Conservation (phyloP, 2,113 vertebrate genomes). For the Psammodynastes pulverulentus region DNA sequence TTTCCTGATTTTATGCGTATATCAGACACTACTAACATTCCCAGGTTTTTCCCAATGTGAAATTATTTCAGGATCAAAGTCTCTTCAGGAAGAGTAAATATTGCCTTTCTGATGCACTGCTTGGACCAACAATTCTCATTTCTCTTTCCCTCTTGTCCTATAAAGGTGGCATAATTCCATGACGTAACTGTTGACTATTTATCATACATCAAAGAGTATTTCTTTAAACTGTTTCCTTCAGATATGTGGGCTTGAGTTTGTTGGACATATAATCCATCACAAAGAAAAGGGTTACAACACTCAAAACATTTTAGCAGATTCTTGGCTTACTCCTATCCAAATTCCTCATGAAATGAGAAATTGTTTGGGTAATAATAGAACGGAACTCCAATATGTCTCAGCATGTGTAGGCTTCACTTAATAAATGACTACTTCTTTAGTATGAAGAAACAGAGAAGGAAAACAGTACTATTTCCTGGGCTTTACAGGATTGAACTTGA, state of each 20-base stretch:
- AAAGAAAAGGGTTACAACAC: conserved; percentile 1
- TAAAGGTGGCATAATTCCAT: neutral
- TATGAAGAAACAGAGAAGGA: conserved; percentile 42
- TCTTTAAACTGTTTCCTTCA: neutral
- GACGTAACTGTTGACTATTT: neutral
- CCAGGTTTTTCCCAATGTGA: neutral
- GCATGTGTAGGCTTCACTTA: conserved; percentile 41
- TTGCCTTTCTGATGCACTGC: neutral
- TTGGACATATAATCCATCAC: neutral
- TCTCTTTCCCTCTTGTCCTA: neutral
- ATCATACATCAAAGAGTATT: neutral
- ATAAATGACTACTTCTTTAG: conserved; percentile 25
- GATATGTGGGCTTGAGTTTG: neutral
- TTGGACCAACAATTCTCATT: neutral
- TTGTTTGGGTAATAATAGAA: conserved; percentile 26
- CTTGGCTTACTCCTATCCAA: conserved; percentile 27
- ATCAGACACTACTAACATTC: neutral
- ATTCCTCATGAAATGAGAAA: conserved; percentile 28
- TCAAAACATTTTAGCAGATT: conserved; percentile 6
- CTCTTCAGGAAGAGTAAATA: neutral
- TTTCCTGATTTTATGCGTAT: neutral
- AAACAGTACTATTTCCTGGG: conserved; percentile 7
- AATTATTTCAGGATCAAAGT: neutral
- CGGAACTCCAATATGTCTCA: conserved; percentile 20
- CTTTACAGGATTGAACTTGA: conserved; percentile 44